Evolutionary conservation across 1,140 invertebrate species (phyloP), one percentile per base, ranked within the genome.

Genomic region (Drosophila kurseongensis): DNA sequence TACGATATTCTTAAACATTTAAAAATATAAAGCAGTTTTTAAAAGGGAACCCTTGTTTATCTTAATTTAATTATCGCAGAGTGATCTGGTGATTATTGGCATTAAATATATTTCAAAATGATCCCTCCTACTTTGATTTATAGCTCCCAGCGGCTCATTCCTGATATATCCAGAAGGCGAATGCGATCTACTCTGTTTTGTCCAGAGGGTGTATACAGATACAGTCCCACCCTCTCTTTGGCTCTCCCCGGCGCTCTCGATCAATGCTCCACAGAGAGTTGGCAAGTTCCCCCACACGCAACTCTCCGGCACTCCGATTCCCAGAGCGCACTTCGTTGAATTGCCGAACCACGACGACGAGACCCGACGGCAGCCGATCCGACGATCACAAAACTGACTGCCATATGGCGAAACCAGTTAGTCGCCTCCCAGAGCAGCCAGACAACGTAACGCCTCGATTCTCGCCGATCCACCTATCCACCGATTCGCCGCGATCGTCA

Each of bases 401-500:
- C 67, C 66, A 74, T 74, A 72, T 78, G 81, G 67, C 50, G 47
- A 91, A 91, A 91, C 88, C 80, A 91, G 88, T 91, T 91, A 91
- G 89, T 91, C 83, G 89, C 40, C 69, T 29, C 41, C 42, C 69
- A 78, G 79, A 86, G 68, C 65, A 50, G 74, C 60, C 77, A 77
- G 63, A 66, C 69, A 54, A 41, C 69, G 45, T 63, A 81, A 57
- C 72, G 52, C 45, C 51, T 23, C 54, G 60, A 57, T 57, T 56
- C 14, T 40, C 63, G 41, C 57, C n/a, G n/a, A 6, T 32, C 29
- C 29, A 8, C 6, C 29, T 27, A 50, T 32, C n/a, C 48, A 32
- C 27, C 48, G 48, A 35, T 51, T 51, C n/a, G 29, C n/a, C 48
- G 62, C 52, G 61, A 73, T 57, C 35, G 55, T 47, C 60, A 65